Conservation (phyloP, 2,113 vertebrate species). For the Brienomyrus brachyistius region DNA sequence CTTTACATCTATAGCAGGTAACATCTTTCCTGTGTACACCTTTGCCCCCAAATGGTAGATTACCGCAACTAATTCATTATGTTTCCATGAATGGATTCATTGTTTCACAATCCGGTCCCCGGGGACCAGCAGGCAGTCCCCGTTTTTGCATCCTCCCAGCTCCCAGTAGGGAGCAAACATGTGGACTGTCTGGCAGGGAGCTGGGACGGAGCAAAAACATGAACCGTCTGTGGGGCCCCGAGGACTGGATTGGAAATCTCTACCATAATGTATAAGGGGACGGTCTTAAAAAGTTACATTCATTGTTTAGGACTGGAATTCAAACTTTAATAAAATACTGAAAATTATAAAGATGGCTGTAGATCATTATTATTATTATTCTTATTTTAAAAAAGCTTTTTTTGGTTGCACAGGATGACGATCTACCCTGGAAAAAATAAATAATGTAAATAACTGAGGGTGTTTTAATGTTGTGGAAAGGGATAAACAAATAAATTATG, state of each 20-base stretch:
- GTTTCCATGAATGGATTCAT: background rate
- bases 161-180: background rate
- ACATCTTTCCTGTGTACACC: background rate
- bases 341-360: background rate
- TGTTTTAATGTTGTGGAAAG: background rate
- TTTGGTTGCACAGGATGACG: background rate
- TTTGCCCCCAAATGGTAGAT: background rate
- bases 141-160: background rate
- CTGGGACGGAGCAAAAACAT: background rate
- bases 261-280: background rate
- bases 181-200: background rate
- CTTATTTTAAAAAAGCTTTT: background rate
- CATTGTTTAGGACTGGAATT: background rate
- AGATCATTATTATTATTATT: background rate
- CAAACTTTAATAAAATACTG: background rate
- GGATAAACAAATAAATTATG: background rate
- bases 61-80: background rate
- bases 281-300: background rate
- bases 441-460: background rate
- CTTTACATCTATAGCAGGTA: background rate
- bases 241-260: background rate
- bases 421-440: background rate
- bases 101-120: background rate
- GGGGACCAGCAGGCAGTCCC: background rate
- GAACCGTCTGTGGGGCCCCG: background rate